phyloP scores from a whole-genome alignment of 2,888 invertebrate genomes.

The Ctenicera cuprea region DNA sequence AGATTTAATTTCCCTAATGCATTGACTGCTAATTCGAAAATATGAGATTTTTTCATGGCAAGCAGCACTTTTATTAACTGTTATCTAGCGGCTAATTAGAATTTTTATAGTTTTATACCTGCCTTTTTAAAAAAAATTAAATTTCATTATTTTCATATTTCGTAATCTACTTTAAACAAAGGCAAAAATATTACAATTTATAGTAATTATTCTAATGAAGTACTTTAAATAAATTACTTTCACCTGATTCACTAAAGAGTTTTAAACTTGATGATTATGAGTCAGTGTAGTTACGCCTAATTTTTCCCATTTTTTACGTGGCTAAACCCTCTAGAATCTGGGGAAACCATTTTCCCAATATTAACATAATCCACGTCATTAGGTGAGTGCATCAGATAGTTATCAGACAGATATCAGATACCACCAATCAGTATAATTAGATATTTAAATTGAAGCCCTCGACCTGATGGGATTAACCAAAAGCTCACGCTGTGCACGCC shows the following conservation, averaged over 20 bases:
- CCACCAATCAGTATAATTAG: slow-evolving; percentile 64
- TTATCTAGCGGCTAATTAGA: slow-evolving; percentile 21
- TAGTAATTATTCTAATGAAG: not conserved
- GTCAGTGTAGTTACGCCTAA: slow-evolving; percentile 15
- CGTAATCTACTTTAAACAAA: too few species aligned
- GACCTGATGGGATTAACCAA: slow-evolving; percentile 57
- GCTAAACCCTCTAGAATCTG: slow-evolving; percentile 45
- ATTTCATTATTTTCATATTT: too few species aligned
- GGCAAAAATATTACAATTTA: not conserved
- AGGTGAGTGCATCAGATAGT: slow-evolving; percentile 61
- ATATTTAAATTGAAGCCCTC: slow-evolving; percentile 63
- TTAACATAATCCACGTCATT: slow-evolving; percentile 57
- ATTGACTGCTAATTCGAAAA: slow-evolving; percentile 18
- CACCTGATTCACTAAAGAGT: not conserved
- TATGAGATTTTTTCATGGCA: slow-evolving; percentile 24
- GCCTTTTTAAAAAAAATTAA: too few species aligned
- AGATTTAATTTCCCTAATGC: slow-evolving; percentile 43
- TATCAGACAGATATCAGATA: slow-evolving; percentile 61
- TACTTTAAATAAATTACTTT: not conserved
- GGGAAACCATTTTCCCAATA: slow-evolving; percentile 57
- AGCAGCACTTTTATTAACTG: slow-evolving; percentile 13
- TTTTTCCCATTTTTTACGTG: slow-evolving; percentile 11
- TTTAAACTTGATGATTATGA: slow-evolving; percentile 13
- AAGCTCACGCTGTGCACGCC: slow-evolving; percentile 56
- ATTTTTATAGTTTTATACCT: slow-evolving; percentile 14